Evolutionary conservation across 2,113 vertebrate genomes (phyloP).

Genomic region (Gymnorhina tibicen): DNA sequence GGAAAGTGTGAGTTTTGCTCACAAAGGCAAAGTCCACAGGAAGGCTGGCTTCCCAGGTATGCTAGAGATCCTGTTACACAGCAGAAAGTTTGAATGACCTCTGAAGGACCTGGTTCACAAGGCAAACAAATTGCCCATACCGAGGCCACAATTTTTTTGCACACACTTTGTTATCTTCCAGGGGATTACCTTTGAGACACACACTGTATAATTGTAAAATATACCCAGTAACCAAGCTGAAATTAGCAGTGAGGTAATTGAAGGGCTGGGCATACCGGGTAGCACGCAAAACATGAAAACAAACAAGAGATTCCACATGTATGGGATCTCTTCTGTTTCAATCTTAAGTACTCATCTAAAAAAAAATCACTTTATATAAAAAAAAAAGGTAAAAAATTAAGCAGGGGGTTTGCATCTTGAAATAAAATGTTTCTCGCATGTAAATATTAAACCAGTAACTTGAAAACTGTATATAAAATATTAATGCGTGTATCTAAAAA

Average conservation of each 20-base stretch:
- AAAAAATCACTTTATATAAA: not conserved
- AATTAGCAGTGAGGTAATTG: not conserved
- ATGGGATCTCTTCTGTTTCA: not conserved
- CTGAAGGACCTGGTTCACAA: not conserved
- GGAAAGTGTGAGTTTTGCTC: not conserved
- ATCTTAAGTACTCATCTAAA: not conserved
- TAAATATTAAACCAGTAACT: not conserved
- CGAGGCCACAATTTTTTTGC: not conserved
- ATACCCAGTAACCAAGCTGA: not conserved
- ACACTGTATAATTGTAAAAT: not conserved
- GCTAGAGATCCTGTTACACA: not conserved
- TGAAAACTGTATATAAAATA: not conserved
- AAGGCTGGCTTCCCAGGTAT: not conserved
- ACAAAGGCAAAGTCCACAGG: not conserved
- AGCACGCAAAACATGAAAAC: not conserved
- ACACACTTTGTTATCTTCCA: not conserved
- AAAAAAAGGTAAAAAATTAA: not conserved
- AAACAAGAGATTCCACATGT: not conserved
- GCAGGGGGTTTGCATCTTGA: not conserved
- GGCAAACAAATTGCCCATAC: not conserved
- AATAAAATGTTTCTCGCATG: not conserved
- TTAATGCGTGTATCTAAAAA: not conserved
- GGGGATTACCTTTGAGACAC: not conserved
- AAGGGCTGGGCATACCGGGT: not conserved
- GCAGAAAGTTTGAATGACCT: not conserved